Base-by-base conservation (phyloP, 2,888 invertebrate genomes). In the Calephelis perditalis region DNA sequence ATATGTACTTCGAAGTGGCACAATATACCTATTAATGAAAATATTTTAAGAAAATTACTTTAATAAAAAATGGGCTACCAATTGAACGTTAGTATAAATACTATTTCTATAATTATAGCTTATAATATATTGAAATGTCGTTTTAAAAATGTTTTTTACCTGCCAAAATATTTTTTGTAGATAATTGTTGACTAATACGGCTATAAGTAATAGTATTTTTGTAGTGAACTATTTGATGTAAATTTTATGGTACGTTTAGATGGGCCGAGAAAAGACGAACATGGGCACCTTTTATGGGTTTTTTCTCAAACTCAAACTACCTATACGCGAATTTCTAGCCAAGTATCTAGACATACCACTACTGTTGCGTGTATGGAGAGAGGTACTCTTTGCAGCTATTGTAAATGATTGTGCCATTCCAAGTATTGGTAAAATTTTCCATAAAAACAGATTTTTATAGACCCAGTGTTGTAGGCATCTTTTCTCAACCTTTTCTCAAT, bases 361-460 rank as follows among this genome's bases (percentile, higher is more conserved):
- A 65, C 57, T 62, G 60, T 62, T 70, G 66, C 65, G 64, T 68
- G 67, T 63, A 63, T 68, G 65, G 68, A 75, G 71, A 72, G 75
- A 74, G 75, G 46, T 60, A 54, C 75, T 74, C 70, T 78, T 75
- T 43, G 9, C 46, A 52, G 58, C 58, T 43, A 59, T 56, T 44
- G 37, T 40, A 44, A 56, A 44, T 26, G 45, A 36, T 56, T 26
- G 59, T 59, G 59, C 59, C 59, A 59, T 59, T 59, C 56, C 45
- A 59, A 12, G 54, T 59, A 36, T 55, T 37, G 37, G n/a, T 35
- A 7, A 26, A 49, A 47, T 45, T 26, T 58, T 5, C 6, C 10
- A 11, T 40, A 15, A 55, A 35, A 11, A 12, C 55, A 12, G 7
- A 26, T 36, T 3, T 26, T 26, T 40, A 40, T 40, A 35, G 15